A percentile compares a stretch with the other conserved stretches of the same genome.
phyloP scores from a whole-genome alignment of 2,113 vertebrate species.

The Onychostoma macrolepis region DNA sequence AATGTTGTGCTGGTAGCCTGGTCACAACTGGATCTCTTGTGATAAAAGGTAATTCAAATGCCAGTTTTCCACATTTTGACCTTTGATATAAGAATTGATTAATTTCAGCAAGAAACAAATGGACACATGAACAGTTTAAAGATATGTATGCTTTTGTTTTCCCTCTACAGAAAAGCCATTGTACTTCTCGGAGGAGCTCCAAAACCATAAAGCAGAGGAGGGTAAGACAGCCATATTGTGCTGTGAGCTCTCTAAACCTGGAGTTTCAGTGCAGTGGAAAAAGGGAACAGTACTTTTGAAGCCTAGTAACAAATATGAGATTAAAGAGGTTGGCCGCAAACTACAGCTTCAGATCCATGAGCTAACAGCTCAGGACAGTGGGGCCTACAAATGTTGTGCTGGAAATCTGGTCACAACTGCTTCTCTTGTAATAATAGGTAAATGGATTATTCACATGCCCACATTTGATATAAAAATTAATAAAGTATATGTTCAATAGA shows the following conservation, averaged over 20 bases:
- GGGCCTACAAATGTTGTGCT: constrained; percentile 47
- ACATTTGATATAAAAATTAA: not conserved
- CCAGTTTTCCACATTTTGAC: not conserved
- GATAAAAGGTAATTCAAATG: constrained; percentile 67
- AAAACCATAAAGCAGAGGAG: constrained; percentile 71
- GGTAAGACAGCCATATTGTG: constrained; percentile 67
- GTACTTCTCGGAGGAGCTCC: constrained; percentile 70
- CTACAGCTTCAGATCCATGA: constrained; percentile 70
- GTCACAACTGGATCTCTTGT: constrained; percentile 69
- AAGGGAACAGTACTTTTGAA: constrained; percentile 68
- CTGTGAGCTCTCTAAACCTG: constrained; percentile 70
- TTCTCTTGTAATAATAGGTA: not conserved
- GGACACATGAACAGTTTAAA: not conserved
- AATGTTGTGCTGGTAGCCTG: constrained; percentile 65
- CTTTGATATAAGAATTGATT: not conserved
- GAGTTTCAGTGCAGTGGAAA: constrained; percentile 70
- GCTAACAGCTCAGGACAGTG: constrained; percentile 64
- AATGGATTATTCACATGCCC: not conserved
- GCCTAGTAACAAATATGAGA: constrained; percentile 65
- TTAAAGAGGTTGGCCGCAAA: constrained; percentile 57
- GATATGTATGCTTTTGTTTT: constrained; percentile 37
- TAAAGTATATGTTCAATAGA: too few relatives aligned
- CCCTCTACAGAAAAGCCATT: constrained; percentile 62
- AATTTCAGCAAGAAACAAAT: too few relatives aligned
- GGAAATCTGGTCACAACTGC: not conserved